Evolutionary conservation across 2,113 vertebrate species (phyloP), one percentile per base, ranked within the genome.

Genomic region (Rhynchopsitta pachyrhyncha): DNA sequence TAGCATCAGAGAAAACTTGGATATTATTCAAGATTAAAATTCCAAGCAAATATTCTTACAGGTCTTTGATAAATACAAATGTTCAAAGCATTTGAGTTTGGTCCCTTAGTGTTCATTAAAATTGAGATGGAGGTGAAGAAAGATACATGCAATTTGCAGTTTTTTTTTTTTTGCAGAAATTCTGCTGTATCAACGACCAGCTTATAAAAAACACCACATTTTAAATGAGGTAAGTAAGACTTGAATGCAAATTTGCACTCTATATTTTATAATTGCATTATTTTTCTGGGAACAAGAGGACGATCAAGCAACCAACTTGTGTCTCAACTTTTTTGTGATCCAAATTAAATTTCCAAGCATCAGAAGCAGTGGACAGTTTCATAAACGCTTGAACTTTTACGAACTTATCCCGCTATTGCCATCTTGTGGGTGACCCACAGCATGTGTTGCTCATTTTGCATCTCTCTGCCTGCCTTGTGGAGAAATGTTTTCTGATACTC

Each of bases 341-440:
- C 39, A 97, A 95, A 91, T 91, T 88, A 52, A 95, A 95, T 96
- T 96, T 95, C 90, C 81, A 76, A 59, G 53, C 20, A 39, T n/a
- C 25, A 77, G 60, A 68, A 83, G 55, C 25, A 24, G 46, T 81
- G 33, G 41, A 52, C 10, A 33, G 15, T 67, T 73, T 89, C 23
- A 33, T 8, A 63, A 71, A 53, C 1, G 23, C n/a, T 66, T 75
- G 84, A 68, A 82, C 14, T 62, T 28, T 13, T 81, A 77, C 6
- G 75, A 97, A 71, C 60, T 95, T 90, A 96, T 97, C 87, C 92
- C 14, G 4, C 84, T 90, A 95, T 88, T 98, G 97, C 97, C 97
- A 98, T 97, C 98, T 97, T 93, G 97, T 97, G 98, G 97, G 6
- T 92, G 95, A 78, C 66, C 78, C 1, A 4, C 20, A 52, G 73